These are phyloP conservation scores for Dufourea novaeangliae DNA, from an alignment of 1,140 invertebrate genomes.

Conservation along the genomic window DNA sequence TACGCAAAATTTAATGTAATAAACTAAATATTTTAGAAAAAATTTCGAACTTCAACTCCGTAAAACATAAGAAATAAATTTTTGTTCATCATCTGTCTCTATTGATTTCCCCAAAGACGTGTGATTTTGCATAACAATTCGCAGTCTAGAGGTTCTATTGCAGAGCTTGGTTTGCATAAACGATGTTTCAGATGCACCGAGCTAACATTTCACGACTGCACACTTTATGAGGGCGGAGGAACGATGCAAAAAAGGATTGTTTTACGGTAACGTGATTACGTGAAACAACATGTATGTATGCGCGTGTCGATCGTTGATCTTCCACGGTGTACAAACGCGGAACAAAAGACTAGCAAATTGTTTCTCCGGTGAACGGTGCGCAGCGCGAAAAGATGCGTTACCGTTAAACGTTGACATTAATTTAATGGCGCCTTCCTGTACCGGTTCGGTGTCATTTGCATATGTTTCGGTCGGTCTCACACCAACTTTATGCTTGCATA, in stretches of 20 bases:
- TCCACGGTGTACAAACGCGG: background rate
- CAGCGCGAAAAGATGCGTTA: background rate
- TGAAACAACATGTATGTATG: background rate
- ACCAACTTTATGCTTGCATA: background rate
- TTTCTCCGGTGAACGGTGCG: background rate
- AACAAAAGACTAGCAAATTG: background rate
- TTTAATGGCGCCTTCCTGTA: background rate
- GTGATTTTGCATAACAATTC: no score
- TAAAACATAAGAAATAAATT: background rate
- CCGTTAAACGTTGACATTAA: conserved; percentile 4
- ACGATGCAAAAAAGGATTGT: background rate
- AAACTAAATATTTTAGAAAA: no score
- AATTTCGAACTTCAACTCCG: no score
- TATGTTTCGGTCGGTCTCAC: background rate
- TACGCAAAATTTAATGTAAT: no score
- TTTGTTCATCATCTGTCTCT: no score
- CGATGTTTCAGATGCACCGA: no score
- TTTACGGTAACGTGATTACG: background rate
- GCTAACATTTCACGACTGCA: no score
- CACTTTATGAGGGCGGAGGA: no score
- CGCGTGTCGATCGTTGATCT: background rate
- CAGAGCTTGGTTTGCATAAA: no score
- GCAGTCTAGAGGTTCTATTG: no score
- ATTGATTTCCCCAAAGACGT: no score
- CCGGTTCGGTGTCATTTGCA: conserved; percentile 3